Base-by-base conservation (phyloP, 2,113 vertebrate species). In the Spilogale gracilis region DNA sequence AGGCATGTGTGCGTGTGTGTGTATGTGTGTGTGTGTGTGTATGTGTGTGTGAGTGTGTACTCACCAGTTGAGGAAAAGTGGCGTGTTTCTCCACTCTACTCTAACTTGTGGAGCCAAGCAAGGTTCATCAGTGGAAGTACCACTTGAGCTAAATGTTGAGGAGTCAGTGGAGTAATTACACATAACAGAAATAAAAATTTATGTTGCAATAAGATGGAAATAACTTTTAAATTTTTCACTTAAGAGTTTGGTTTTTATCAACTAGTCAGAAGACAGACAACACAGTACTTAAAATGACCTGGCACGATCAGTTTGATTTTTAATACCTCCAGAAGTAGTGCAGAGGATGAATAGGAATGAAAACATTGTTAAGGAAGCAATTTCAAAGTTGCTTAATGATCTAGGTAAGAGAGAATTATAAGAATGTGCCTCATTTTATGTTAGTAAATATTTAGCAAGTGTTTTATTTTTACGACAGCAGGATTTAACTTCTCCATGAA, bases 111-210 rank as follows among this genome's bases (percentile, higher is more conserved):
- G 23, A 86, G 1, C 1, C 56, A 88, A 74, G 3, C 1, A 67
- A 78, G 2, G 0, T 54, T 45, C 54, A 79, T 58, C 13, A 60
- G 16, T n/a, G 0, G 9, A 54, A 45, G 67, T 78, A 17, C 12
- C 5, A 32, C 63, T 32, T 85, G 8, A 84, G 7, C 9, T 80
- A 48, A 60, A 2, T 88, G 2, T 52, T 63, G 20, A 71, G 3
- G 45, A 45, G 0, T 58, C 1, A 27, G 25, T 54, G 73, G 2
- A 3, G 0, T 1, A 38, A 85, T 69, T 74, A 6, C 2, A 56
- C 11, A 45, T 69, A 89, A 58, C 3, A 61, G 25, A 67, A 82
- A 2, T 20, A 87, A 82, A 71, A n/a, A 30, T 79, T 65, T 60
- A 83, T 32, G 0, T 11, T 94, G 12, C 1, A 9, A 3, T 50